phyloP scores from a whole-genome alignment of 1,140 invertebrate species.

The Asobara japonica region DNA sequence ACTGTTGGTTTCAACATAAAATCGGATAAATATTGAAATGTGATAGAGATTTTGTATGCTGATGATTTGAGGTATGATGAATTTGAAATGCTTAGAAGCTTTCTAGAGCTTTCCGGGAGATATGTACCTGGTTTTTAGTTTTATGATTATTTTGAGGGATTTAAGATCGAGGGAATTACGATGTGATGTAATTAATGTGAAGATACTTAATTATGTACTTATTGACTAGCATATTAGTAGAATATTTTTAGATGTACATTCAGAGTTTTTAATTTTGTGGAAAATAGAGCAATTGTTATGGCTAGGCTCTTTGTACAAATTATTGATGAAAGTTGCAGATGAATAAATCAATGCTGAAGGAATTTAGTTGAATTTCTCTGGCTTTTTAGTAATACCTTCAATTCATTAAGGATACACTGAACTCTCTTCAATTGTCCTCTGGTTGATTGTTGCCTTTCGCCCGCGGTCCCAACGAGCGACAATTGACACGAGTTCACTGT shows the following conservation, averaged over 20 bases:
- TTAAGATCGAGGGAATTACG: background rate
- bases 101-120: background rate
- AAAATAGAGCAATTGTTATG: background rate
- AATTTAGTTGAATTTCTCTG: background rate
- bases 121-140: background rate
- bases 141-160: background rate
- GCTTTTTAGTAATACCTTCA: background rate
- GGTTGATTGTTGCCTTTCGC: too few species aligned
- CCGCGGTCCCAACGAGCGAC: too few species aligned
- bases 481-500: too few species aligned
- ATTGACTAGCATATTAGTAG: background rate
- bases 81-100: background rate
- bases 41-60: too few species aligned
- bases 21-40: background rate
- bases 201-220: slow-evolving; percentile 1
- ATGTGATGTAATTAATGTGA: background rate
- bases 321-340: background rate
- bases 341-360: background rate
- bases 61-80: too few species aligned
- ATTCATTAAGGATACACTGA: too few species aligned
- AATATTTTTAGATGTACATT: background rate
- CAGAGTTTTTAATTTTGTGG: background rate
- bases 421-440: too few species aligned
- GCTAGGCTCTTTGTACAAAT: background rate
- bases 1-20: slow-evolving; percentile 57